Conservation (phyloP, 2,888 invertebrate species). For the Leptarthrus brevirostris region DNA sequence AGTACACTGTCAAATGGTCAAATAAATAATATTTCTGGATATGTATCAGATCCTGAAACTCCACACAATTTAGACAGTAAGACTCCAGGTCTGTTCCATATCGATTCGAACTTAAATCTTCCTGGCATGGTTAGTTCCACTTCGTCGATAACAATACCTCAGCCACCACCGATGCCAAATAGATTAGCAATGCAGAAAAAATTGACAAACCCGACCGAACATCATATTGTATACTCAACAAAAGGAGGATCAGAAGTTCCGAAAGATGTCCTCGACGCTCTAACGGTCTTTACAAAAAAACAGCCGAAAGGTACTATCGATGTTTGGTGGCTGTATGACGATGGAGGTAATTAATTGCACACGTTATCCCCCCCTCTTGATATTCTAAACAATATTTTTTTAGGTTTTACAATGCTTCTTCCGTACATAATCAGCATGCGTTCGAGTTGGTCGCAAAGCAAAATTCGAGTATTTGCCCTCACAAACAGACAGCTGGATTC, state of each 20-base stretch:
- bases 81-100: slow-evolving; percentile 70
- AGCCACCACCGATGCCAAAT: slow-evolving; percentile 62
- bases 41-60: not conserved
- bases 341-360: slow-evolving; percentile 81
- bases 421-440: slow-evolving; percentile 88
- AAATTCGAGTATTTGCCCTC: slow-evolving; percentile 84
- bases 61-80: slow-evolving; percentile 57
- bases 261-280: slow-evolving; percentile 75
- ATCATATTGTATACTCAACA: slow-evolving; percentile 71
- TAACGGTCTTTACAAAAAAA: slow-evolving; percentile 81
- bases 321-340: slow-evolving; percentile 98
- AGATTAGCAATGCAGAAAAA: slow-evolving; percentile 57
- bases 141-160: slow-evolving; percentile 61
- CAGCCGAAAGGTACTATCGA: slow-evolving; percentile 83
- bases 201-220: not conserved
- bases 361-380: too few species aligned
- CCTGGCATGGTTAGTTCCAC: slow-evolving; percentile 67
- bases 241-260: slow-evolving; percentile 73
- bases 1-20: not conserved
- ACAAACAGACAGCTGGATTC: slow-evolving; percentile 82
- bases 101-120: slow-evolving; percentile 79
- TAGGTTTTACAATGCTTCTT: slow-evolving; percentile 79
- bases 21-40: slow-evolving; percentile 3
- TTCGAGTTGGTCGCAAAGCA: slow-evolving; percentile 81
- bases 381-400: too few species aligned